Percentiles rank a stretch among this genome's conserved stretches.
Conservation (phyloP, 2,113 vertebrate species). For the Delphinus delphis region DNA sequence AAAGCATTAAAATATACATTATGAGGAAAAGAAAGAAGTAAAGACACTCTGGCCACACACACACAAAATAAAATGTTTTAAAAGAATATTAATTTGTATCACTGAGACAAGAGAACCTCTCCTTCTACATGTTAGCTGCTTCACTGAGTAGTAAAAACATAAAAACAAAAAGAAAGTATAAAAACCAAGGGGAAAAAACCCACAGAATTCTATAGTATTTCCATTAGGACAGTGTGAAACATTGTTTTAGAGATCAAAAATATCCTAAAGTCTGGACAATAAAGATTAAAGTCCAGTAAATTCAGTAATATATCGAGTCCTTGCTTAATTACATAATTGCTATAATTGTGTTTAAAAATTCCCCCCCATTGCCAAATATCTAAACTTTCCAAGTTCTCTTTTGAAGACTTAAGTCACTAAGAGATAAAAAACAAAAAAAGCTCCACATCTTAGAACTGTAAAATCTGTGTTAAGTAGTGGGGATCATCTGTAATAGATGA, state of each 20-base stretch:
- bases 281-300: neutral
- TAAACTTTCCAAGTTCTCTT: constrained; percentile 23
- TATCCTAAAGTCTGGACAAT: neutral
- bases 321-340: neutral
- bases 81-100: neutral
- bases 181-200: neutral
- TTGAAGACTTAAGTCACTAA: neutral
- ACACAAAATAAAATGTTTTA: neutral
- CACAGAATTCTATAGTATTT: neutral
- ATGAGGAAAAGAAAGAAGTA: neutral
- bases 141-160: neutral
- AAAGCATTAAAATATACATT: neutral
- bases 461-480: neutral
- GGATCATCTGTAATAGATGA: neutral
- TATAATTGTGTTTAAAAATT: neutral
- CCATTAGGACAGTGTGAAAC: neutral
- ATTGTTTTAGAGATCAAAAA: neutral
- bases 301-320: neutral
- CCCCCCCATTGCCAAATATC: neutral
- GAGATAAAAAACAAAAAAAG: neutral
- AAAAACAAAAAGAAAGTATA: neutral
- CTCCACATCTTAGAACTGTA: neutral
- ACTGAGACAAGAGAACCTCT: neutral
- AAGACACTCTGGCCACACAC: neutral
- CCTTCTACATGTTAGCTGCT: neutral